Evolutionary conservation across 1,140 invertebrate species (phyloP).

Genomic region (Asbolus verrucosus): DNA sequence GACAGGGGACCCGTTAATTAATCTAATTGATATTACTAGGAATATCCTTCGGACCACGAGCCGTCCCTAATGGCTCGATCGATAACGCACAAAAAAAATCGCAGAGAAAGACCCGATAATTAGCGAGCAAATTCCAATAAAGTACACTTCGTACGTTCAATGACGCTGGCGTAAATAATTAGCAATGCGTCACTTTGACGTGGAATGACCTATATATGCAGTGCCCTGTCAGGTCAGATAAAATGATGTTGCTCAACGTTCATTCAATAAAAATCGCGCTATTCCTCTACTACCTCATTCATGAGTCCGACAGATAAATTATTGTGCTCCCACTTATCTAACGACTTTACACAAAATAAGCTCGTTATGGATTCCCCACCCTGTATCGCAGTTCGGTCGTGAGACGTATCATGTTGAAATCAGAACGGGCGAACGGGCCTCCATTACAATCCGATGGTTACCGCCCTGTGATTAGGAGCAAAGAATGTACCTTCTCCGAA

Average conservation of each 20-base stretch:
- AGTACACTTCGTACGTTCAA: constrained; percentile 3
- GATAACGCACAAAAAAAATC: not conserved
- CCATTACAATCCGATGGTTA: constrained; percentile 21
- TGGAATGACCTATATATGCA: constrained; percentile 22
- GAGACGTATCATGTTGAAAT: constrained; percentile 4
- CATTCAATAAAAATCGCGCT: constrained; percentile 37
- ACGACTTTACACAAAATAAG: constrained; percentile 22
- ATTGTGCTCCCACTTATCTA: constrained; percentile 14
- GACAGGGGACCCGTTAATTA: constrained; percentile 36
- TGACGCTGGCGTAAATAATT: constrained; percentile 16
- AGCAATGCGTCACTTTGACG: constrained; percentile 27
- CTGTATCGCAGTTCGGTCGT: not conserved
- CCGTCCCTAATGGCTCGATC: not conserved
- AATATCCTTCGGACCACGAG: constrained; percentile 24
- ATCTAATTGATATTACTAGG: constrained; percentile 36
- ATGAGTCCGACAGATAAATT: constrained; percentile 27
- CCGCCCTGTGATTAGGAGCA: constrained; percentile 28
- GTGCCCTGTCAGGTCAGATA: constrained; percentile 16
- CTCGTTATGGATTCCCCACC: constrained; percentile 14
- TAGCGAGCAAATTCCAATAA: not conserved
- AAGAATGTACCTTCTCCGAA: constrained; percentile 25
- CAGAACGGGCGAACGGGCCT: constrained; percentile 11
- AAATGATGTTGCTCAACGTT: constrained; percentile 28
- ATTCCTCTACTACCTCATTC: constrained; percentile 37
- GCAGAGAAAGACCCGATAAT: not conserved